Base-by-base conservation (phyloP, 2,113 vertebrate species). In the Rhinolophus sinicus region DNA sequence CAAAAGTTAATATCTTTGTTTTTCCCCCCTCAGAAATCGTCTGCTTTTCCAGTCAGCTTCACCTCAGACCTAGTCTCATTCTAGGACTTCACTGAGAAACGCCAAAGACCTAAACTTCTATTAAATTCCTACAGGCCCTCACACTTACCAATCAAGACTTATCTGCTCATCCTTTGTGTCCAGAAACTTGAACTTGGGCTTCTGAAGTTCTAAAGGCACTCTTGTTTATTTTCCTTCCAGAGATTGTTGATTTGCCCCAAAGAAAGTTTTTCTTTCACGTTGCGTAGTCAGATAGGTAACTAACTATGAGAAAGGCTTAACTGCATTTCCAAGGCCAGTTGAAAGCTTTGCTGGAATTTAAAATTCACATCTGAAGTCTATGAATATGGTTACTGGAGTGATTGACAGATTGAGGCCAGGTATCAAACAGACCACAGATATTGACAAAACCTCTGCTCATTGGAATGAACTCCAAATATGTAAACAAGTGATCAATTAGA, bases 321-420 rank as follows among this genome's bases (percentile, higher is more conserved):
- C 28, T 22, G 19, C 33, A 33, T 86, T 56, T 78, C 30, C 28
- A 62, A 83, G 33, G n/a, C 78, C 72, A 85, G 44, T 28, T 86
- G 80, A 72, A 84, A 92, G 18, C 22, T 95, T 60, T 35, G n/a
- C 77, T 72, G 47, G 18, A 93, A 87, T 81, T 96, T 33, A 82
- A 19, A 60, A 52, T 78, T 93, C 81, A 93, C 28, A 92, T 67
- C 47, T 69, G 26, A 97, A 26, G 18, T 47, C 26, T 60, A 9
- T 75, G 52, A 73, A 47, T 76, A 47, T 26, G 24, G 58, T 85
- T 89, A 64, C 44, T n/a, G 24, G 64, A 87, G 22, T 95, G 90
- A 93, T 16, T 50, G 96, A 85, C 72, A 95, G 73, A 70, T 87
- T 40, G 64, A 91, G 62, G 75, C n/a, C 85, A 47, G 56, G 33